These are phyloP conservation scores for Rhamnusium bicolor DNA, from an alignment of 2,888 invertebrate species.

Conservation along the genomic window DNA sequence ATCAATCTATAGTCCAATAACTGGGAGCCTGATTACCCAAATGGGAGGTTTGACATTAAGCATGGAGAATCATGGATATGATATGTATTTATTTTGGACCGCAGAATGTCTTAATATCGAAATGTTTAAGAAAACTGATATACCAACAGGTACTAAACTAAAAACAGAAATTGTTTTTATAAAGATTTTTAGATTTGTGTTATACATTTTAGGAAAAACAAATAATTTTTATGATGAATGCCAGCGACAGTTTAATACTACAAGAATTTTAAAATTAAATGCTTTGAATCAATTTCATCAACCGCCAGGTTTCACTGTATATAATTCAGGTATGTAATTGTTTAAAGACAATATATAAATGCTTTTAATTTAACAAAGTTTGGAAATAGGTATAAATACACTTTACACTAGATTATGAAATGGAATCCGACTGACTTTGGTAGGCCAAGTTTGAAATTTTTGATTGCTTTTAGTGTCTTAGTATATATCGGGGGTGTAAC, in stretches of 20 bases:
- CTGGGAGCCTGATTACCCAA: conserved; percentile 77
- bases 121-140: conserved; percentile 41
- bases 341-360: neutral
- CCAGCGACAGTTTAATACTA: conserved; percentile 77
- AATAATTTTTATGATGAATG: conserved; percentile 54
- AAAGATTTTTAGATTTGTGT: neutral
- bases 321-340: conserved; percentile 78
- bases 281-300: conserved; percentile 79
- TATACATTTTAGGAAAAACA: conserved; percentile 24
- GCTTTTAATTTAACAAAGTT: too few species aligned
- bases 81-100: conserved; percentile 86
- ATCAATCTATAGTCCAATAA: conserved; percentile 75
- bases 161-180: neutral
- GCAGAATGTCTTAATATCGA: conserved; percentile 75
- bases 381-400: too few species aligned
- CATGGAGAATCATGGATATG: conserved; percentile 79
- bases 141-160: conserved; percentile 43
- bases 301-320: conserved; percentile 82
- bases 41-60: conserved; percentile 76
- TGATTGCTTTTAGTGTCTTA: too few species aligned
- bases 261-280: conserved; percentile 78
- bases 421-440: too few species aligned
- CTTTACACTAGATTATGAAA: too few species aligned
- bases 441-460: too few species aligned
- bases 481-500: too few species aligned